phyloP scores from a whole-genome alignment of 2,113 vertebrate species.

The Crotalus tigris region DNA sequence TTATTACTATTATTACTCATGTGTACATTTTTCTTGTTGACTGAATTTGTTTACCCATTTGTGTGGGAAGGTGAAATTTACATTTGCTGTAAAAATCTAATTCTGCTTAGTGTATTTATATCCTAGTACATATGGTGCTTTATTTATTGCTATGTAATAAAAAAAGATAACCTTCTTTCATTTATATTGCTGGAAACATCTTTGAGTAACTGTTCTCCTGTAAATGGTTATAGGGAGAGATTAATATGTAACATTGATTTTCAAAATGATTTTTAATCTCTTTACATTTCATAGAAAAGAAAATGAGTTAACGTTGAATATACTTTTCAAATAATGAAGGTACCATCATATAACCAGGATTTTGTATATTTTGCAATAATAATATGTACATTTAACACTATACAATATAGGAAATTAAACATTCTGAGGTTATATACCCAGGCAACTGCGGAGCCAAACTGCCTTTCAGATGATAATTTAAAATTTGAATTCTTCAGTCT shows the following conservation, averaged over 20 bases:
- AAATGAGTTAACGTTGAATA: slow-evolving; percentile 56
- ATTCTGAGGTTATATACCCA: not conserved
- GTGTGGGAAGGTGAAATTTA: slow-evolving; percentile 35
- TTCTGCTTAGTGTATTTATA: slow-evolving; percentile 21
- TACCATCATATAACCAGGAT: not conserved
- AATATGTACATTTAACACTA: not conserved
- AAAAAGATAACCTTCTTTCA: slow-evolving; percentile 16
- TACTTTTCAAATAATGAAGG: slow-evolving; percentile 58
- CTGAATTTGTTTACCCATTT: slow-evolving; percentile 29
- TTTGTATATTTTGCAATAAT: not conserved
- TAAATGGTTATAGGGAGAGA: slow-evolving; percentile 44
- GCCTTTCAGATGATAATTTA: not conserved
- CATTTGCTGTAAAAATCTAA: slow-evolving; percentile 31
- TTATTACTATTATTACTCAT: not conserved
- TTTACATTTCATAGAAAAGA: slow-evolving; percentile 54
- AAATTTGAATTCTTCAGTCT: not conserved
- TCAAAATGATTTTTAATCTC: slow-evolving; percentile 57
- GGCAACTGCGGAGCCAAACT: not conserved
- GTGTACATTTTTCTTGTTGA: slow-evolving; percentile 29
- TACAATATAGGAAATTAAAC: not conserved
- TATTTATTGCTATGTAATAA: slow-evolving; percentile 34
- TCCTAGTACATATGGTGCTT: slow-evolving; percentile 25
- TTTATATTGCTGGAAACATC: slow-evolving; percentile 26
- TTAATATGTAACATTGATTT: slow-evolving; percentile 66
- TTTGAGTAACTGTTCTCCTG: slow-evolving; percentile 31